Evolutionary conservation across 2,797 vertebrate genomes (phyloP), one percentile per base, ranked within the genome.

Genomic region (Carduelis carduelis): DNA sequence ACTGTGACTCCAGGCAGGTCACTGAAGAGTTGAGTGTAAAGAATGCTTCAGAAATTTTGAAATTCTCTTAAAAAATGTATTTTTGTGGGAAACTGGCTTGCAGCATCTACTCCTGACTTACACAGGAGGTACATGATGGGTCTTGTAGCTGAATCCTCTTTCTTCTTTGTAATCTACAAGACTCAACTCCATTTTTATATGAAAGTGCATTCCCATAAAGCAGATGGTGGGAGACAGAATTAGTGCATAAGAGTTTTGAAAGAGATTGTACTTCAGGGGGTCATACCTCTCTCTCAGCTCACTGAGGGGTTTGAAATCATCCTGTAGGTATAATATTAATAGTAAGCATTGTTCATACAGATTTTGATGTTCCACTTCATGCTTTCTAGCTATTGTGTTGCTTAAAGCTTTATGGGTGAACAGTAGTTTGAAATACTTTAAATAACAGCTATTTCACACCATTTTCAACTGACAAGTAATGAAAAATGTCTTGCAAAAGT

Each of bases 401-500:
- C 76, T 88, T 94, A 81, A 74, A 91, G 85, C 49, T 94, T 91
- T 94, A 88, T 72, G 50, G 63, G 27, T 83, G 91, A 96, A 59
- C 63, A 70, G 85, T 43, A 94, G 91, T 83, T 93, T 90, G 77
- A 93, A 94, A 94, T 90, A 90, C 89, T 94, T 96, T 83, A 97
- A 94, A 94, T 95, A 95, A 82, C 94, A 95, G 83, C 89, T 93
- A 94, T 95, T 96, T 96, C 94, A 93, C 91, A 91, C 89, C 59
- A 95, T 95, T 97, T 93, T 96, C 74, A 83, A 88, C 70, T 90
- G 89, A 91, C 94, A 96, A 89, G 88, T 34, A 84, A 82, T 93
- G 94, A 86, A 94, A 95, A 95, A 90, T 28, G 11, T 95, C 91
- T 96, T 95, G 91, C 56, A 91, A 74, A 96, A 93, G 93, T 97